phyloP scores from a whole-genome alignment of 2,888 invertebrate genomes.

The Hemithea aestivaria region DNA sequence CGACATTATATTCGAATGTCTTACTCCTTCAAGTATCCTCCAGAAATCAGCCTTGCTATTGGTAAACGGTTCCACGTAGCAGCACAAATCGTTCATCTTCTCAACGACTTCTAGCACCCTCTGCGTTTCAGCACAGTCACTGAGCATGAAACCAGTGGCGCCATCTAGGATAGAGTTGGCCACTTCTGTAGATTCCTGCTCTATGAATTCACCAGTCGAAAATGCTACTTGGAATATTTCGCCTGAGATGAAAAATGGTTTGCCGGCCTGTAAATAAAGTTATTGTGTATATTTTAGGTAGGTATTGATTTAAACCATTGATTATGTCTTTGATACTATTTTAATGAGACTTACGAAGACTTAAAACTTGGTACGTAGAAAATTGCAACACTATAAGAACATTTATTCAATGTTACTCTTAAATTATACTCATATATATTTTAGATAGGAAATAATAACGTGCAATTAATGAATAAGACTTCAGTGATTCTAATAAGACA shows the following conservation, averaged over 20 bases:
- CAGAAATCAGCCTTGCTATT: conserved; percentile 38
- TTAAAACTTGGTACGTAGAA: no score
- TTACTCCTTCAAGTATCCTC: conserved; percentile 44
- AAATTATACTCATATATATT: no score
- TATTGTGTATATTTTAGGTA: no score
- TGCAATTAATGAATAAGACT: no score
- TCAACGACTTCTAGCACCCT: conserved; percentile 35
- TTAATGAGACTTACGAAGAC: no score
- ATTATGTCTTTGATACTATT: no score
- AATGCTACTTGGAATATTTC: conserved; percentile 41
- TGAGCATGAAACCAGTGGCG: conserved; percentile 51
- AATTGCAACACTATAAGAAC: no score
- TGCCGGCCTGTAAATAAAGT: conserved; percentile 47
- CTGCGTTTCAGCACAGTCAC: conserved; percentile 33
- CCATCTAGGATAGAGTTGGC: conserved; percentile 55
- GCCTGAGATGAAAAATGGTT: conserved; percentile 56
- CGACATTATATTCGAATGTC: no score
- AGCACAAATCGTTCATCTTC: conserved; percentile 46
- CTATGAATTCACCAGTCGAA: conserved; percentile 26
- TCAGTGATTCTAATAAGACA: no score
- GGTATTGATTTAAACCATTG: no score
- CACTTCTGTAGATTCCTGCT: conserved; percentile 48
- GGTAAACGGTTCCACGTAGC: conserved; percentile 45
- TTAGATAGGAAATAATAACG: no score
- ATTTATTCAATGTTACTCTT: no score